Evolutionary conservation across 2,888 invertebrate species (phyloP), one percentile per base, ranked within the genome.

Genomic region (Leuctra nigra): DNA sequence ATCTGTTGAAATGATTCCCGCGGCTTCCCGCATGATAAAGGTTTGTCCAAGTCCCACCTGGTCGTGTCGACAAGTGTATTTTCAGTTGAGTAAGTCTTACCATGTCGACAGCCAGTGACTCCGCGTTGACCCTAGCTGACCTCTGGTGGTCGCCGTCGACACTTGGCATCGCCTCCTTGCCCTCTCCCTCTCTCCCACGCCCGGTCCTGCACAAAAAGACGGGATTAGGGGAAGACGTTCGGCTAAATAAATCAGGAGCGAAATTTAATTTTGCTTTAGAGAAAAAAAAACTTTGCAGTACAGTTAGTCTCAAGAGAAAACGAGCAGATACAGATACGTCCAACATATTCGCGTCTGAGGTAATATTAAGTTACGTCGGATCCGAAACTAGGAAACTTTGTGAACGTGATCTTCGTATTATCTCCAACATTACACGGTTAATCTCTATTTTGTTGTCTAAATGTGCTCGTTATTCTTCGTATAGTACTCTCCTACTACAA

Each of bases 181-280:
- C 33, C 16, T 9, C 50, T 13, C 50, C 4, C 11, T 20, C 22
- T n/a, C 44, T 16, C 6, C 44, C 6, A 18, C 44, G 11, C 38
- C 44, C 2, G 7, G 22, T 9, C 44, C 44, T 22, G 23, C 11
- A 38, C 9, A 44, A 39, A 44, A 54, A 35, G 36, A 35, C 50
- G 44, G 57, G 57, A 57, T 57, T 57, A 57, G 54, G 53, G 38
- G 24, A 46, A 48, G 24, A 47, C 53, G 53, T 53, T 39, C 53
- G 47, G 39, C 53, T 47, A 57, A 54, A 57, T 57, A 57, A 57
- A 57, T 54, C 57, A 54, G 57, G 53, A 56, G 47, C 47, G 54
- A 54, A 57, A 57, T 57, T 57, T 57, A 57, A 57, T 57, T 57
- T 54, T 25, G 53, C 24, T 50, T 29, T 20, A 38, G 24, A 48